Percentiles rank a stretch among this genome's conserved stretches.
Conservation (phyloP, 1,140 invertebrate species). For the Drosophila teissieri region DNA sequence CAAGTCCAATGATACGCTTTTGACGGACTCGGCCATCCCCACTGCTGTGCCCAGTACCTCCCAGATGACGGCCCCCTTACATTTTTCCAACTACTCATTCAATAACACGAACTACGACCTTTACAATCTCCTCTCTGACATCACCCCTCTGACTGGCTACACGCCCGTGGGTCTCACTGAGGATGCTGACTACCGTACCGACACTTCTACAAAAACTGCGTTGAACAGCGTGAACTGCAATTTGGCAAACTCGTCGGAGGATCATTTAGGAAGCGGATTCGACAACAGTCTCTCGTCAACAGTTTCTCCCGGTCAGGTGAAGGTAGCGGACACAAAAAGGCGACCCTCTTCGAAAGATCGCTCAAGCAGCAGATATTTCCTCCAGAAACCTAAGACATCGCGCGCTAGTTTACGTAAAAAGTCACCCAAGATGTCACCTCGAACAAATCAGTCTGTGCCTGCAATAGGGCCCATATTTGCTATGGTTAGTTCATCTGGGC, state of each 20-base stretch:
- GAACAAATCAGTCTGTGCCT: not conserved
- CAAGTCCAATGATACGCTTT: slow-evolving; percentile 17
- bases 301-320: not conserved
- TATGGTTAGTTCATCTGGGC: not conserved
- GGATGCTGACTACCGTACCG: slow-evolving; percentile 4
- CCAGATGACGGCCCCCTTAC: not conserved
- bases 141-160: slow-evolving; percentile 25
- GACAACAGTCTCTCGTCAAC: not conserved
- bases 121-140: slow-evolving; percentile 1
- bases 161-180: slow-evolving; percentile 3
- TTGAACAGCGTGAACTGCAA: not conserved
- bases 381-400: not conserved
- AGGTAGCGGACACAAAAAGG: not conserved
- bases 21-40: not conserved
- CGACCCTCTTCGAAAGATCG: not conserved
- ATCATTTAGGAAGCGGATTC: too few species aligned
- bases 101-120: slow-evolving; percentile 10
- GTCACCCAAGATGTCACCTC: not conserved
- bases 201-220: not conserved
- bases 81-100: not conserved
- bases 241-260: not conserved
- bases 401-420: not conserved
- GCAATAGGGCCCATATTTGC: not conserved
- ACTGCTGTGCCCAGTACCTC: slow-evolving; percentile 8
- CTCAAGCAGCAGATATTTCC: not conserved